Evolutionary conservation across 2,797 vertebrate genomes (phyloP).

Genomic region (Micromesistius poutassou): DNA sequence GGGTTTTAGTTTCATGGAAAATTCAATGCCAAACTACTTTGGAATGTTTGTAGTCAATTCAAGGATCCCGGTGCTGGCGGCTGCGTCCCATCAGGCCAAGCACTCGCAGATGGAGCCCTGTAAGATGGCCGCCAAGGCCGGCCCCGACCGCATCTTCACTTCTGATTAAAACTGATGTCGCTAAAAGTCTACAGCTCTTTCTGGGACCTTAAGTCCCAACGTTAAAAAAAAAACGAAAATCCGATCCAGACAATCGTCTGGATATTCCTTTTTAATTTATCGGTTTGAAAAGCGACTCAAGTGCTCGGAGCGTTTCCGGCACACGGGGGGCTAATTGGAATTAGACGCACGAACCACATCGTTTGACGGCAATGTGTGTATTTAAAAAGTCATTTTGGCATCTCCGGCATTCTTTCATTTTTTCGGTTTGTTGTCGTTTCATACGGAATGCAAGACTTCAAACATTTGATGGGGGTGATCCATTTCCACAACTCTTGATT

Average conservation of each 20-base stretch:
- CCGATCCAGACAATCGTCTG: neutral
- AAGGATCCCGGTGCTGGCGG: constrained; percentile 51
- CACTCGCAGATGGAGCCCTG: constrained; percentile 22
- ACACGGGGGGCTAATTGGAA: neutral
- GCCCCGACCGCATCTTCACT: constrained; percentile 43
- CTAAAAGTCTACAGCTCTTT: constrained; percentile 27
- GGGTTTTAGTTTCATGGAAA: constrained; percentile 68
- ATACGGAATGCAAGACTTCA: neutral
- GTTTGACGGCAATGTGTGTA: neutral
- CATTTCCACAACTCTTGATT: neutral
- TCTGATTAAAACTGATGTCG: constrained; percentile 31
- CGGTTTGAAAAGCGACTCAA: neutral
- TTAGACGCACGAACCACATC: neutral
- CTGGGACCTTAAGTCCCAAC: neutral
- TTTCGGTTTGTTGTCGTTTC: neutral
- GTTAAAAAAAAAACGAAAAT: neutral
- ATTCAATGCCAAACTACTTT: constrained; percentile 66
- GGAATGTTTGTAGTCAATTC: constrained; percentile 65
- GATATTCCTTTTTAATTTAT: neutral
- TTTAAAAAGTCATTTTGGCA: constrained; percentile 1
- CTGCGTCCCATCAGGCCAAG: constrained; percentile 42
- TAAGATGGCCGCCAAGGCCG: constrained; percentile 61
- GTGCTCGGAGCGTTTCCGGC: neutral
- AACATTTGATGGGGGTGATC: neutral
- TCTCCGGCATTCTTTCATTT: neutral